These are phyloP conservation scores for Heliothis subflexa DNA, from an alignment of 1,140 invertebrate species.

Conservation along the genomic window DNA sequence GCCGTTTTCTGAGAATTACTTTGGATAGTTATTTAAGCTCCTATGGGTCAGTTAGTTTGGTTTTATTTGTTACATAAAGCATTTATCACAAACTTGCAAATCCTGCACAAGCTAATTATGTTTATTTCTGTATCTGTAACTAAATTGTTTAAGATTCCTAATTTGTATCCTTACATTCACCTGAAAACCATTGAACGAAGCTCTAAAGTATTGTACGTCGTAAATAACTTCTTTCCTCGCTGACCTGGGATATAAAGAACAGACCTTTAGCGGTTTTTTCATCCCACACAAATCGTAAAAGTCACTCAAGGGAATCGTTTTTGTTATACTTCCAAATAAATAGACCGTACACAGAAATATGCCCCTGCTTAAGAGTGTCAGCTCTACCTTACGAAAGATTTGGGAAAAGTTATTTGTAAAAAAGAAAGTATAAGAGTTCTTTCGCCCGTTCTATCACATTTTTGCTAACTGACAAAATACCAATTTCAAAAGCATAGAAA, in stretches of 20 bases:
- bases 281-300: constrained; percentile 26
- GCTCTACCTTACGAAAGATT: too few species aligned
- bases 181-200: not conserved
- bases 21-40: too few species aligned
- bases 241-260: constrained; percentile 28
- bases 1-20: not conserved
- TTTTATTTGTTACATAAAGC: too few species aligned
- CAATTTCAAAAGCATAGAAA: too few species aligned
- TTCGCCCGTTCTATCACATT: too few species aligned
- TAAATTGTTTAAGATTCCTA: not conserved
- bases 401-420: too few species aligned
- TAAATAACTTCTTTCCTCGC: constrained; percentile 11
- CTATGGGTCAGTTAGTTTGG: too few species aligned
- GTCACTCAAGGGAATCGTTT: constrained; percentile 31
- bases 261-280: not conserved
- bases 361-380: not conserved
- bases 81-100: too few species aligned
- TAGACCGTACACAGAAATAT: not conserved
- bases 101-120: too few species aligned
- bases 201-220: constrained; percentile 1
- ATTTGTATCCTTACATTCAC: not conserved
- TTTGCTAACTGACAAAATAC: too few species aligned
- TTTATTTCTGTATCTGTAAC: not conserved
- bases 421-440: too few species aligned
- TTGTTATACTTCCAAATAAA: constrained; percentile 15